phyloP scores from a whole-genome alignment of 2,888 invertebrate genomes.

The Drosophila niveifrons region DNA sequence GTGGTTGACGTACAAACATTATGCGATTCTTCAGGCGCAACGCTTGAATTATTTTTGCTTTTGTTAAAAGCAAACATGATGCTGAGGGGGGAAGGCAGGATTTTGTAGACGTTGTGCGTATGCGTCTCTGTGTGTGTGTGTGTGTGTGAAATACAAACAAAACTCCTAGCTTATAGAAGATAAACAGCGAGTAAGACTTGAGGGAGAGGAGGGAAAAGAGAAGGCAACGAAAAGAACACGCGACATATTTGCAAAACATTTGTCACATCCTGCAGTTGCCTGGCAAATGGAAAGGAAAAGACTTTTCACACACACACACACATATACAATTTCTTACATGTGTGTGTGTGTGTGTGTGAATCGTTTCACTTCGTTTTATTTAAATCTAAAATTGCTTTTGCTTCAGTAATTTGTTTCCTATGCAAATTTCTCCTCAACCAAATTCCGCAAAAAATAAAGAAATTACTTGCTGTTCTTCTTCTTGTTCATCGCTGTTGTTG shows the following conservation, averaged over 20 bases:
- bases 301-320: slow-evolving; percentile 41
- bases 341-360: slow-evolving; percentile 9
- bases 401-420: slow-evolving; percentile 70
- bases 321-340: slow-evolving; percentile 3
- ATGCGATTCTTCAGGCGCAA: slow-evolving; percentile 60
- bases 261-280: slow-evolving; percentile 64
- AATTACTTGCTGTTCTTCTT: slow-evolving; percentile 23
- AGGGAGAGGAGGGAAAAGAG: slow-evolving; percentile 12
- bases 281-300: slow-evolving; percentile 63
- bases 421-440: slow-evolving; percentile 56
- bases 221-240: slow-evolving; percentile 41
- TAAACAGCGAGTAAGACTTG: slow-evolving; percentile 11
- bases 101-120: slow-evolving; percentile 44
- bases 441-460: slow-evolving; percentile 19
- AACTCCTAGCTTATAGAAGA: slow-evolving; percentile 29
- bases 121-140: slow-evolving; percentile 28
- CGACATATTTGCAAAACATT: slow-evolving; percentile 73
- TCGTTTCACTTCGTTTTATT: slow-evolving; percentile 54
- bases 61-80: slow-evolving; percentile 73
- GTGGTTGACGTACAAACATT: slow-evolving; percentile 51
- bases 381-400: slow-evolving; percentile 70
- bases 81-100: slow-evolving; percentile 9
- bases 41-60: slow-evolving; percentile 75
- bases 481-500: slow-evolving; percentile 5
- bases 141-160: slow-evolving; percentile 30